Evolutionary conservation across 92 coral and sea anemone genomes (phyloP).

Genomic region (Zoanthus sociatus): DNA sequence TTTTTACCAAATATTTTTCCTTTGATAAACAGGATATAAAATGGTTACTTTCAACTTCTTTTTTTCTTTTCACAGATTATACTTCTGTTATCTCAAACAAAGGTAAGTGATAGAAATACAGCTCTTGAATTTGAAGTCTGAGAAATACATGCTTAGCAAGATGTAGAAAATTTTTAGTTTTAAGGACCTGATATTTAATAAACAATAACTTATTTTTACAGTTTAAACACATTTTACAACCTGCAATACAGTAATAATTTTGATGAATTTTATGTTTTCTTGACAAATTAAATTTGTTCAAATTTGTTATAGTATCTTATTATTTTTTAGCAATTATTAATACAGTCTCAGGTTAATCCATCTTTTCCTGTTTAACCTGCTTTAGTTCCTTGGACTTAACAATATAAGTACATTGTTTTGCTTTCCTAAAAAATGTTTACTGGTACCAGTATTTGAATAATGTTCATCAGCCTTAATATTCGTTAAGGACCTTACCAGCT

Average conservation of each 20-base stretch:
- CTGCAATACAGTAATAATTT: too few relatives aligned
- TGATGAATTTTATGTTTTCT: too few relatives aligned
- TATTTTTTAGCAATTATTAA: neutral
- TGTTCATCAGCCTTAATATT: neutral
- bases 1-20: neutral
- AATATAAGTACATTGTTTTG: neutral
- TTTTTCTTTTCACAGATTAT: conserved; percentile 48
- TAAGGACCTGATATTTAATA: too few relatives aligned
- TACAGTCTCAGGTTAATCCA: neutral
- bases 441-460: neutral
- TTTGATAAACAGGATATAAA: neutral
- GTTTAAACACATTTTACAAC: too few relatives aligned
- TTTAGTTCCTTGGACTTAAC: neutral
- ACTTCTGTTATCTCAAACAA: conserved; percentile 65
- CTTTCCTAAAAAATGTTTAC: neutral
- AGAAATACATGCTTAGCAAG: neutral
- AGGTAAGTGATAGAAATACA: conserved; percentile 33
- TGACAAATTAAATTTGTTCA: neutral
- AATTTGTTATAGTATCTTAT: neutral
- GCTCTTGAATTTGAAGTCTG: neutral
- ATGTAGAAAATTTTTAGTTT: neutral
- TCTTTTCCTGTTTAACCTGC: neutral
- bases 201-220: too few relatives aligned
- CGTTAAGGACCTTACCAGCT: neutral
- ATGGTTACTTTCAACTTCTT: neutral